These are phyloP conservation scores for Aurelia coerulea DNA, from an alignment of 30 jellyfish, hydroid and myxozoan genomes.

Conservation along the genomic window DNA sequence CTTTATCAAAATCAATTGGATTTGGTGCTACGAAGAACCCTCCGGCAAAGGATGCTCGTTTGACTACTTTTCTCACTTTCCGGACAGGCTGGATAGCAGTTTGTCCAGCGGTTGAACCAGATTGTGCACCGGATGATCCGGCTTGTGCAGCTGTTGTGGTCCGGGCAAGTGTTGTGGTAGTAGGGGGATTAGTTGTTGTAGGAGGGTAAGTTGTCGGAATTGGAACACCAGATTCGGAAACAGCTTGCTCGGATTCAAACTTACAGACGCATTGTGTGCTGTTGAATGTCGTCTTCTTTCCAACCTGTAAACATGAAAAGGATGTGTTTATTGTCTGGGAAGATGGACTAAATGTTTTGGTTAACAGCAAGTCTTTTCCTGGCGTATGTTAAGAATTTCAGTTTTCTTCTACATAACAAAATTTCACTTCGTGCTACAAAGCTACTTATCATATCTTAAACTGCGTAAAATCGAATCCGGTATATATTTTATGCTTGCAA, in stretches of 20 bases:
- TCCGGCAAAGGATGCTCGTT: constrained; percentile 93
- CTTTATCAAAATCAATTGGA: constrained; percentile 94
- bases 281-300: constrained; percentile 88
- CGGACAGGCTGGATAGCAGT: constrained; percentile 46
- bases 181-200: constrained; percentile 27
- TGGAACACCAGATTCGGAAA: constrained; percentile 22
- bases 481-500: too few relatives aligned
- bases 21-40: constrained; percentile 94
- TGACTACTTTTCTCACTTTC: constrained; percentile 56
- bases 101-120: constrained; percentile 7
- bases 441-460: too few relatives aligned
- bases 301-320: constrained; percentile 59
- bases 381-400: too few relatives aligned
- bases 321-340: too few relatives aligned
- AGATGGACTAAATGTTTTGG: too few relatives aligned
- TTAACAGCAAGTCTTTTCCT: too few relatives aligned
- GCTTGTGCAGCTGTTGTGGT: background rate
- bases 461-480: too few relatives aligned
- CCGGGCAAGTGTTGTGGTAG: background rate
- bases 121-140: background rate
- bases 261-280: constrained; percentile 92
- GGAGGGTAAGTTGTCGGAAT: constrained; percentile 33
- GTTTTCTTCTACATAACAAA: too few relatives aligned
- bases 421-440: too few relatives aligned
- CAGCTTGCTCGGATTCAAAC: constrained; percentile 68